phyloP scores from a whole-genome alignment of 1,140 invertebrate genomes.

The Ephestia elutella region DNA sequence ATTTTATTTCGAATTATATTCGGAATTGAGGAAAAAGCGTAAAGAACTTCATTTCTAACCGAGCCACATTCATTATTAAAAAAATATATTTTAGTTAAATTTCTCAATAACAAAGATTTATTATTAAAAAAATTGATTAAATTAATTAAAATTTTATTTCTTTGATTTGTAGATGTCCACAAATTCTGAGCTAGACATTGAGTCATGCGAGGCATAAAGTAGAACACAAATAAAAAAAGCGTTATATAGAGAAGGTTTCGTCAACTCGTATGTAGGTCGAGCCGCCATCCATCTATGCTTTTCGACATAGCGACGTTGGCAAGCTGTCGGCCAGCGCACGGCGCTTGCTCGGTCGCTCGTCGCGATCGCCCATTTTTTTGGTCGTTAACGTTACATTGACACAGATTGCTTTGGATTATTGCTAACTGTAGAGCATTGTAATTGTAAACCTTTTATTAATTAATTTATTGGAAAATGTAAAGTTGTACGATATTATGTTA shows the following conservation, averaged over 20 bases:
- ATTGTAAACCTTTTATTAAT: not conserved
- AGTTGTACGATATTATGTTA: no score
- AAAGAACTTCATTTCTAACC: no score
- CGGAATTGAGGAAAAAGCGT: no score
- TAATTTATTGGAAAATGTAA: no score
- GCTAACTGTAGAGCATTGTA: slow-evolving; percentile 2
- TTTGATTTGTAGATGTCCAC: no score
- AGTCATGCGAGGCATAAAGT: not conserved
- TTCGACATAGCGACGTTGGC: slow-evolving; percentile 39
- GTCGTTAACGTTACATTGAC: slow-evolving; percentile 51
- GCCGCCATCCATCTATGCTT: slow-evolving; percentile 42
- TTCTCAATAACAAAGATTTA: no score
- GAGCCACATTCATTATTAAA: no score
- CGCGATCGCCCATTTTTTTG: slow-evolving; percentile 36
- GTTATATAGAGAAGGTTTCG: slow-evolving; percentile 34
- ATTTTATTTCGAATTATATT: no score
- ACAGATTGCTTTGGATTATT: slow-evolving; percentile 28
- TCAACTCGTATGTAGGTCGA: slow-evolving; percentile 46
- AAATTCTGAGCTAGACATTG: not conserved
- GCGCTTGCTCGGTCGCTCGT: slow-evolving; percentile 14
- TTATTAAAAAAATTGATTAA: no score
- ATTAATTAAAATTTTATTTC: no score
- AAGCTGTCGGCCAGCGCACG: slow-evolving; percentile 11
- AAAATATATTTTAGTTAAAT: no score
- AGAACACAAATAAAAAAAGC: slow-evolving; percentile 20